Evolutionary conservation across 1,140 invertebrate genomes (phyloP).

Genomic region (Brachionus calyciflorus): DNA sequence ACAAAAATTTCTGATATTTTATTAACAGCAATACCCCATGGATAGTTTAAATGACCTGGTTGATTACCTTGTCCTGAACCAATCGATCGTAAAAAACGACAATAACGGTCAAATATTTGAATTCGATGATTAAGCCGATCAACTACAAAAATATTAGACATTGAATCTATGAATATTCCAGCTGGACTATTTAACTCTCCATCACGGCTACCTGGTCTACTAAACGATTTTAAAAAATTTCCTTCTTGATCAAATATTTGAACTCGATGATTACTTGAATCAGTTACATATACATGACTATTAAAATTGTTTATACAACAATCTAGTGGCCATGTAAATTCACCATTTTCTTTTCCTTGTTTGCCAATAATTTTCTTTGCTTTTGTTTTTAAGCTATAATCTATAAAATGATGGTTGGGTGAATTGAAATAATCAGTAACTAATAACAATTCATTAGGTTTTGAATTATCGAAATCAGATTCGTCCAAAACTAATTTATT

Average conservation of each 20-base stretch:
- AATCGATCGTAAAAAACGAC: constrained; percentile 51
- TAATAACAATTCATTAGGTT: background rate
- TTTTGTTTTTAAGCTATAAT: constrained; percentile 4
- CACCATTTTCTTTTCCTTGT: background rate
- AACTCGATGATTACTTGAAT: constrained; percentile 53
- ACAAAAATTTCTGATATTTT: constrained; percentile 69
- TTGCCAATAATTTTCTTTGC: constrained; percentile 9
- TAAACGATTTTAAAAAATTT: constrained; percentile 54
- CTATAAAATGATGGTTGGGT: background rate
- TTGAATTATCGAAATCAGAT: background rate
- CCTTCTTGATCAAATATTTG: constrained; percentile 57
- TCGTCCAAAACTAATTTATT: background rate
- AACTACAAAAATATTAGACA: constrained; percentile 93
- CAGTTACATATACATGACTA: constrained; percentile 53
- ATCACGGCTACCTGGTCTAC: constrained; percentile 51
- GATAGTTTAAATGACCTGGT: constrained; percentile 79
- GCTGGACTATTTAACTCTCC: constrained; percentile 88
- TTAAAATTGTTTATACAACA: constrained; percentile 50
- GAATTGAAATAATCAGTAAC: background rate
- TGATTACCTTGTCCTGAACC: constrained; percentile 49
- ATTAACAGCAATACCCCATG: constrained; percentile 90
- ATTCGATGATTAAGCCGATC: constrained; percentile 65
- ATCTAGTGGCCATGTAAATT: constrained; percentile 27
- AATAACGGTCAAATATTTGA: constrained; percentile 40
- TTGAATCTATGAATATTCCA: constrained; percentile 94